Evolutionary conservation across 2,797 vertebrate genomes (phyloP).

Genomic region (Salmo trutta): DNA sequence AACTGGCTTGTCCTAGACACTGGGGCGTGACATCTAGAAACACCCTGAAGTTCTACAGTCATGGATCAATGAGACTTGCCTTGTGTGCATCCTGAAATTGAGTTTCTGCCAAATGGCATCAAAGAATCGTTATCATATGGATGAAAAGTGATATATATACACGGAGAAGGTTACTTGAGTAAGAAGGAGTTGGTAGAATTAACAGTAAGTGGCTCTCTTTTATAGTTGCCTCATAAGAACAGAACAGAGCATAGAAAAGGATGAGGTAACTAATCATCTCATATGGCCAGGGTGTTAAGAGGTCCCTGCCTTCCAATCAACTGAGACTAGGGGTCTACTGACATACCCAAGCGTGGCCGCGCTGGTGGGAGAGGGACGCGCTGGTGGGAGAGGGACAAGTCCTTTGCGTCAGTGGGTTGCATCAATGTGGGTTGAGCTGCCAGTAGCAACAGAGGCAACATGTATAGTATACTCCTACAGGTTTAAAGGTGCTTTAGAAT

Average conservation of each 20-base stretch:
- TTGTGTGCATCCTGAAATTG: slow-evolving; percentile 3
- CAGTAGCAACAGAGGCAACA: slow-evolving; percentile 64
- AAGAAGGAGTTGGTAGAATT: slow-evolving; percentile 5
- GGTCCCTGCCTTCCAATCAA: slow-evolving; percentile 41
- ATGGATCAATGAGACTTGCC: background rate
- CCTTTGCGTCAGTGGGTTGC: slow-evolving; percentile 72
- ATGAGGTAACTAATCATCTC: slow-evolving; percentile 71
- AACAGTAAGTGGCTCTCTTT: slow-evolving; percentile 40
- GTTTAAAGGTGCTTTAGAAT: slow-evolving; percentile 68
- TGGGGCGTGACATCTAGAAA: background rate
- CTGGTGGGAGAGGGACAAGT: slow-evolving; percentile 50
- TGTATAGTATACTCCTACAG: slow-evolving; percentile 44
- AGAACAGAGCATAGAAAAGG: slow-evolving; percentile 60
- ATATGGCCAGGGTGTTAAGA: slow-evolving; percentile 31
- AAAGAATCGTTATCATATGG: slow-evolving; percentile 3
- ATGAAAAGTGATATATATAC: slow-evolving; percentile 53
- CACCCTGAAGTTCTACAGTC: slow-evolving; percentile 4
- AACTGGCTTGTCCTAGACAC: background rate
- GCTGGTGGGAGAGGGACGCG: slow-evolving; percentile 47
- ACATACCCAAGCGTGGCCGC: slow-evolving; percentile 22
- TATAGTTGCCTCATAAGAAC: slow-evolving; percentile 42
- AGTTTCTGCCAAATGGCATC: background rate
- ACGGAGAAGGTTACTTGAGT: slow-evolving; percentile 3
- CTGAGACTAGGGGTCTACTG: slow-evolving; percentile 37
- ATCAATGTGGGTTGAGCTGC: slow-evolving; percentile 54